Evolutionary conservation across 2,888 invertebrate genomes (phyloP).

Genomic region (Trimorus sp.): DNA sequence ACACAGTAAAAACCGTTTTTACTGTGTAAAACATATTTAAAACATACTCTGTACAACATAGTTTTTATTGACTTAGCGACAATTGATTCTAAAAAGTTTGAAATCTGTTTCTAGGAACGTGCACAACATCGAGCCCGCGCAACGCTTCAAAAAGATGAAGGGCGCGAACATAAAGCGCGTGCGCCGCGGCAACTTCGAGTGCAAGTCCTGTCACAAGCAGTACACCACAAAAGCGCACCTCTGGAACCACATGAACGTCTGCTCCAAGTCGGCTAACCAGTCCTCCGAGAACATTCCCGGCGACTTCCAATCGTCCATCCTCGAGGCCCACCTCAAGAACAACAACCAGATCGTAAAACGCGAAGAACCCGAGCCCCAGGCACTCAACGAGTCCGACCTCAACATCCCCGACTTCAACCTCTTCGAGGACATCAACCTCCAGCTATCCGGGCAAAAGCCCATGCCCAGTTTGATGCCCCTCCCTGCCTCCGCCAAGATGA

Average conservation of each 20-base stretch:
- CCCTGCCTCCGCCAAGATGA: conserved; percentile 67
- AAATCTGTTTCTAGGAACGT: conserved; percentile 73
- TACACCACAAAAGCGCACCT: conserved; percentile 77
- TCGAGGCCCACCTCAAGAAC: conserved; percentile 78
- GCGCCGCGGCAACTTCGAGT: conserved; percentile 75
- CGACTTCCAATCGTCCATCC: conserved; percentile 71
- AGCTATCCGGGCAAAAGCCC: conserved; percentile 78
- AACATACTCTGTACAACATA: too few species aligned
- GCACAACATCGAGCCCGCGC: conserved; percentile 73
- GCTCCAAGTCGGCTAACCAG: conserved; percentile 68
- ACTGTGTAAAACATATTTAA: too few species aligned
- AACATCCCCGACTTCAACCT: conserved; percentile 80
- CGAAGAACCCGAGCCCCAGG: conserved; percentile 69
- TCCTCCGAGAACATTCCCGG: conserved; percentile 9
- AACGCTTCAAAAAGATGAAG: conserved; percentile 65
- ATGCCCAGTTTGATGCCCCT: conserved; percentile 79
- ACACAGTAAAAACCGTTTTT: too few species aligned
- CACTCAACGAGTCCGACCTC: conserved; percentile 74
- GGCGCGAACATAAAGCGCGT: conserved; percentile 51
- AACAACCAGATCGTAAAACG: conserved; percentile 77
- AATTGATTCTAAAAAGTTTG: too few species aligned
- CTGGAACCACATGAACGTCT: conserved; percentile 77
- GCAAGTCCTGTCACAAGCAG: conserved; percentile 77
- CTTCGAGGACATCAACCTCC: conserved; percentile 80
- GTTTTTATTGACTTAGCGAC: too few species aligned